These are phyloP conservation scores for Microhierax caerulescens DNA, from an alignment of 2,797 vertebrate species.

Conservation along the genomic window DNA sequence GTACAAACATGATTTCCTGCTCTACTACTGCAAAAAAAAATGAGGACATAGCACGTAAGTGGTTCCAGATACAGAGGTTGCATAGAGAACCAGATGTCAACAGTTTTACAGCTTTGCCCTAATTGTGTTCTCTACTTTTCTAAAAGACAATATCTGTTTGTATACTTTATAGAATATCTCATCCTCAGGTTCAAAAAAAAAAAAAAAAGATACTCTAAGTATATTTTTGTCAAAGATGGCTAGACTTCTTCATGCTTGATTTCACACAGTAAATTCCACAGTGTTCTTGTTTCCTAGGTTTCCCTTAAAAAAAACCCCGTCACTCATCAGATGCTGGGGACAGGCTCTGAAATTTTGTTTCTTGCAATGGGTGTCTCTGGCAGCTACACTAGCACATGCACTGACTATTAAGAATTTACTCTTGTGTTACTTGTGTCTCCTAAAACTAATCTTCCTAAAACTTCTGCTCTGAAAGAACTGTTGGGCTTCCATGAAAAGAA, in stretches of 20 bases:
- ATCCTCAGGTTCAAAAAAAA: no score
- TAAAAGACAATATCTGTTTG: not conserved
- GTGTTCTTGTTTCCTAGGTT: not conserved
- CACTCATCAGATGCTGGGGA: not conserved
- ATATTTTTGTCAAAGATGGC: not conserved
- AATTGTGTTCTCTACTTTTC: not conserved
- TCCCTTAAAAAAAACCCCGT: not conserved
- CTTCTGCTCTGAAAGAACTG: not conserved
- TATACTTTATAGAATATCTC: not conserved
- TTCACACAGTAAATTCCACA: not conserved
- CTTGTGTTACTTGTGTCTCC: not conserved
- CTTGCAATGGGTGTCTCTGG: not conserved
- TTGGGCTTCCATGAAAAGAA: not conserved
- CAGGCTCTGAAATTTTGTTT: not conserved
- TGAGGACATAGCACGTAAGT: not conserved
- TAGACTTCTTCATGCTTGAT: not conserved
- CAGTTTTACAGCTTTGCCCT: not conserved
- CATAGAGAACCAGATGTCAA: not conserved
- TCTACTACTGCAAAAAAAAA: not conserved
- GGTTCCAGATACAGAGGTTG: not conserved
- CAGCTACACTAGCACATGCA: not conserved
- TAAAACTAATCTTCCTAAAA: no score
- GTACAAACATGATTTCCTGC: not conserved
- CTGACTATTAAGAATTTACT: not conserved
- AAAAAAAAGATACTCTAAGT: no score